Evolutionary conservation across 1,140 invertebrate genomes (phyloP).

Genomic region (Drosophila baimaii): DNA sequence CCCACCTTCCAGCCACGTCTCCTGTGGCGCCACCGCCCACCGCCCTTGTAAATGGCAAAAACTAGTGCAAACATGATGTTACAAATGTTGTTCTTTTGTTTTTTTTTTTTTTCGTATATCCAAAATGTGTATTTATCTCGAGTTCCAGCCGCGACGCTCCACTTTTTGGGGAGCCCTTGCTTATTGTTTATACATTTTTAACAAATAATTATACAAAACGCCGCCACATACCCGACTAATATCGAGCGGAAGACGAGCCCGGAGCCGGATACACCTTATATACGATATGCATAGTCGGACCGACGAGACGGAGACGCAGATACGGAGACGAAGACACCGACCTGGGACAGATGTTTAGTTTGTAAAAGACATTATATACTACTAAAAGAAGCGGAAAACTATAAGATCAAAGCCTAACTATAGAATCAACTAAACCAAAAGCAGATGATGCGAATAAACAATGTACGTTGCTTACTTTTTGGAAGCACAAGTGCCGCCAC

Average conservation of each 20-base stretch:
- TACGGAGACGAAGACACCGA: neutral
- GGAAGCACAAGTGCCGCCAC: slow-evolving; percentile 10
- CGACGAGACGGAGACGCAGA: neutral
- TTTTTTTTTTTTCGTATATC: slow-evolving; percentile 17
- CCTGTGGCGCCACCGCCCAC: slow-evolving; percentile 20
- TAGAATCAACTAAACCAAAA: slow-evolving; percentile 31
- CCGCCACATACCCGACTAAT: slow-evolving; percentile 8
- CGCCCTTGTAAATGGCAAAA: slow-evolving; percentile 56
- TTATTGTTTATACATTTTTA: slow-evolving; percentile 38
- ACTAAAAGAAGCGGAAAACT: slow-evolving; percentile 19
- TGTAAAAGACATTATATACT: slow-evolving; percentile 57
- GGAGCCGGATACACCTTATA: neutral
- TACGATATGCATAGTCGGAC: neutral
- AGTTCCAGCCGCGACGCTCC: slow-evolving; percentile 50
- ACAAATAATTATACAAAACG: slow-evolving; percentile 22
- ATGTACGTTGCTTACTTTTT: slow-evolving; percentile 36
- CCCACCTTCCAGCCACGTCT: neutral
- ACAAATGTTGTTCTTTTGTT: slow-evolving; percentile 8
- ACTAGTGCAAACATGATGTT: slow-evolving; percentile 65
- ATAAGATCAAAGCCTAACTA: slow-evolving; percentile 30
- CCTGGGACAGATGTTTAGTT: slow-evolving; percentile 38
- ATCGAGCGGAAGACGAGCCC: slow-evolving; percentile 1
- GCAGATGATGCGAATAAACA: slow-evolving; percentile 37
- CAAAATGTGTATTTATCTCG: slow-evolving; percentile 40
- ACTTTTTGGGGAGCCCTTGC: slow-evolving; percentile 33